Conservation (phyloP, 2,888 invertebrate genomes). For the Hirtodrosophila duncani region DNA sequence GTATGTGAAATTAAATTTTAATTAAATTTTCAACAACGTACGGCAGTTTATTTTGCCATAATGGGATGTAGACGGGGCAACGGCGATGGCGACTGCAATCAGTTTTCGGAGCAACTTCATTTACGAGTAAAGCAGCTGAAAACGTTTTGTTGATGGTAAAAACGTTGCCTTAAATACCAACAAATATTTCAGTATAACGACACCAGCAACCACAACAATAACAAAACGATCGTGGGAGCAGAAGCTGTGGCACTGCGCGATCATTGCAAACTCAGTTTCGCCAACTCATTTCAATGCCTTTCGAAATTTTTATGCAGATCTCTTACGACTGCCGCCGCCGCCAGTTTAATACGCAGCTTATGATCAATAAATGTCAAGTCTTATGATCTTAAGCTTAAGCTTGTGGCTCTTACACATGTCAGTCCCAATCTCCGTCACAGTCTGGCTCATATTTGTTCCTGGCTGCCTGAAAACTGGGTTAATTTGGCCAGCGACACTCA, state of each 20-base stretch:
- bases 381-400: conserved; percentile 45
- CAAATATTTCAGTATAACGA: background rate
- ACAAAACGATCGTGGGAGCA: conserved; percentile 54
- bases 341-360: conserved; percentile 68
- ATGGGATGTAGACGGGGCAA: conserved; percentile 12
- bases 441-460: background rate
- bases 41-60: conserved; percentile 1
- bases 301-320: conserved; percentile 38
- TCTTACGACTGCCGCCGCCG: conserved; percentile 26
- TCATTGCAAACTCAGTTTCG: conserved; percentile 44
- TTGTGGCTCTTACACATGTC: conserved; percentile 37
- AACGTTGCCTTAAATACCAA: conserved; percentile 32
- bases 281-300: conserved; percentile 56
- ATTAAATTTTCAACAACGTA: conserved; percentile 8
- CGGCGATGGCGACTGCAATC: no score
- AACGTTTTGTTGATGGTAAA: conserved; percentile 44
- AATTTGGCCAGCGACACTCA: conserved; percentile 35
- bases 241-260: conserved; percentile 13
- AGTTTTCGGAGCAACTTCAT: no score
- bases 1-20: conserved; percentile 10
- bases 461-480: conserved; percentile 50
- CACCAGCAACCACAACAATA: background rate
- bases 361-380: conserved; percentile 69
- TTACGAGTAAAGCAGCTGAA: no score
- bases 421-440: no score